Base-by-base conservation (phyloP, 1,140 invertebrate species). In the Sycophila sp. region DNA sequence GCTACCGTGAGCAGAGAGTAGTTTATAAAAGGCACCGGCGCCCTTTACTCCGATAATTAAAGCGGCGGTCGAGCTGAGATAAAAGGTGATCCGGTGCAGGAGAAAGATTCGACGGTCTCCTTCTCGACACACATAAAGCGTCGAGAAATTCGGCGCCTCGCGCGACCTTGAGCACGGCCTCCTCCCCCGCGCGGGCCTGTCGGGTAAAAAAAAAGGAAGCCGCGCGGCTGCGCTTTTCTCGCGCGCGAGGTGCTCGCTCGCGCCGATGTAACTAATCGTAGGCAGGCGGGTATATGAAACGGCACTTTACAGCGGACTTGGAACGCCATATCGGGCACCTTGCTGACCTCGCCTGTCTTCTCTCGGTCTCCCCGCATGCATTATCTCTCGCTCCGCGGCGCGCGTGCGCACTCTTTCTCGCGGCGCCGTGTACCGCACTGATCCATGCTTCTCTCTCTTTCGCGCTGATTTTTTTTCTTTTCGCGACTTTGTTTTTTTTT, bases 311-410 rank as follows among this genome's bases (percentile, higher is more conserved):
- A 74, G 73, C 77, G 76, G 75, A 78, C 79, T 76, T 76, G 76
- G 83, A 78, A 82, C 83, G 85, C 85, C 85, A 86, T 86, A 86
- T 86, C 83, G 80, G 84, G 85, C 79, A 86, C 80, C 84, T 85
- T 78, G 84, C 80, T 84, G 84, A 86, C 85, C 85, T 86, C 85
- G 85, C 80, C 76, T 81, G 80, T 81, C 79, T 70, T 63, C 63
- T 70, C 66, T 72, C 53, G 55, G 40, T 73, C 62, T 70, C 45
- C n/a, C 47, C 60, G 22, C 56, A 6, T 45, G 19, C 28, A 60
- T 64, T 66, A 38, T 77, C 34, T 62, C 56, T 51, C 66, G 40
- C 30, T 26, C 7, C 19, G 26, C n/a, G 19, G 49, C 15, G 24
- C 15, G 17, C 49, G 13, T 13, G 28, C n/a, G 24, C 51, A 10